A percentile compares a stretch with the other conserved stretches of the same genome.
These are phyloP conservation scores for Sylvia borin DNA, from an alignment of 2,797 vertebrate genomes.

Conservation along the genomic window DNA sequence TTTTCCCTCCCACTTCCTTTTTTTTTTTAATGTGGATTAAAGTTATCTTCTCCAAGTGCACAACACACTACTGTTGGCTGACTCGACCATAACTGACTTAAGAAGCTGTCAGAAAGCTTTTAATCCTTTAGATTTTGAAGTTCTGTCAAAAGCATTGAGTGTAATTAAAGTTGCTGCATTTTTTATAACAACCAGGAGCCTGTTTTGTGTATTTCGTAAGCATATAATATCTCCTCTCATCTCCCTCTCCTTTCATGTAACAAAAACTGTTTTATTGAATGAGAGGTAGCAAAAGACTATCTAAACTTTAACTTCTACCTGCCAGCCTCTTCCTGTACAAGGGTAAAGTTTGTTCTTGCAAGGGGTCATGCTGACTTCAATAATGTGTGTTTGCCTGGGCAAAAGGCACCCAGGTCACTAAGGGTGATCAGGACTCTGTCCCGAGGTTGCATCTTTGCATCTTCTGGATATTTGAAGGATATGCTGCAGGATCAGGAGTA, in stretches of 20 bases:
- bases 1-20: not conserved
- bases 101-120: not conserved
- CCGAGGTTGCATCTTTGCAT: not conserved
- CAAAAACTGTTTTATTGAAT: not conserved
- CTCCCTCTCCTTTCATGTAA: not conserved
- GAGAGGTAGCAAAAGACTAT: not conserved
- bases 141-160: not conserved
- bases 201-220: not conserved
- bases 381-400: not conserved
- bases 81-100: not conserved
- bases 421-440: not conserved
- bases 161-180: not conserved
- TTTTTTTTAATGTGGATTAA: not conserved
- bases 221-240: fast-evolving
- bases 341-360: not conserved
- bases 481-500: not conserved
- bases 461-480: not conserved
- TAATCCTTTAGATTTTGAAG: not conserved
- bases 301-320: not conserved
- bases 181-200: not conserved
- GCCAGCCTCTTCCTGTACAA: not conserved
- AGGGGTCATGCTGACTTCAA: not conserved
- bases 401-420: not conserved
- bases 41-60: not conserved
- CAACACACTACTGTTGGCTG: not conserved